Evolutionary conservation across 1,140 invertebrate genomes (phyloP), one percentile per base, ranked within the genome.

Genomic region (Diabrotica virgifera): DNA sequence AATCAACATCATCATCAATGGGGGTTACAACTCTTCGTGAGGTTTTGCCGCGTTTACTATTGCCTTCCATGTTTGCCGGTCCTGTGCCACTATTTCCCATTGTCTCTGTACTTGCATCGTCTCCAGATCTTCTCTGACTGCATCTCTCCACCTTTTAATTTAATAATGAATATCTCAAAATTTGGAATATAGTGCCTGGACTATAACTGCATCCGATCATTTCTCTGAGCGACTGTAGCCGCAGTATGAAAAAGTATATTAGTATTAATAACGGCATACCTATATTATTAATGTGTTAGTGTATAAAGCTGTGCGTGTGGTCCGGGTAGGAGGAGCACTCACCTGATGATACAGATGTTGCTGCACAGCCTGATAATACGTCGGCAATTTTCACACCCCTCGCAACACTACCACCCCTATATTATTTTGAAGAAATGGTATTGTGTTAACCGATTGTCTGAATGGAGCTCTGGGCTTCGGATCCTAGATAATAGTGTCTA

Each of bases 211-310:
- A 14, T 56, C 12, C 36, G 24, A 64, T 12, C 35, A 67, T 53
- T 55, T 40, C 10, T 9, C 50, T 70, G 72, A 63, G 8, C 69
- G 52, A 63, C 62, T 73, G 67, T 68, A 74, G 69, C 71, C 72
- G 72, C 71, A 61, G 68, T 71, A 74, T 73, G 70, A 74, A 74
- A 73, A 76, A 74, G 68, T 73, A 72, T 74, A 74, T 74, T 74
- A 76, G 74, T 74, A 76, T 74, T 76, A 76, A 76, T 76, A 74
- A 74, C 72, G 71, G 72, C 74, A 72, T 68, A 68, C 68, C 67
- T 75, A 24, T 24, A 24, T 72, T 74, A 74, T 74, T 76, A 74
- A 74, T 74, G 72, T 75, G 72, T 72, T 71, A 70, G 73, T 64
- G 74, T 46, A n/a, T 76, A 75, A 75, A 72, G 38, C 58, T 52